phyloP scores from a whole-genome alignment of 64 coral and sea anemone genomes.

The Pocillopora damicornis region DNA sequence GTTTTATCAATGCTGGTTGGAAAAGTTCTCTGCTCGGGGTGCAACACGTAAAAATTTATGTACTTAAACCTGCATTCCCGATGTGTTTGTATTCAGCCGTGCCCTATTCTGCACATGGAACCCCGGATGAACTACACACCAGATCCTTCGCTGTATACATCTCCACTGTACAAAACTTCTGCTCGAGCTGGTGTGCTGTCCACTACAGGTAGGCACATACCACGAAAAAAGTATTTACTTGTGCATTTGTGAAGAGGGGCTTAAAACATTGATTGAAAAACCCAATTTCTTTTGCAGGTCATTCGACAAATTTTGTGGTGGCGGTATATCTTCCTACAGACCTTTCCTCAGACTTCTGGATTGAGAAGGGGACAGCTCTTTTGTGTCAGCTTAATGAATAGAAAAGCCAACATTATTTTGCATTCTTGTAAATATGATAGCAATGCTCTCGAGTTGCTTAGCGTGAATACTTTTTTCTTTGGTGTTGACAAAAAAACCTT shows the following conservation, averaged over 20 bases:
- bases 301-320: slow-evolving; percentile 97
- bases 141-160: slow-evolving; percentile 69
- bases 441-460: not conserved
- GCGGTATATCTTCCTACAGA: slow-evolving; percentile 89
- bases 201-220: slow-evolving; percentile 73
- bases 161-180: slow-evolving; percentile 93
- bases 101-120: slow-evolving; percentile 97
- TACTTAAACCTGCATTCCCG: too few relatives aligned
- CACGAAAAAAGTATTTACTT: not conserved
- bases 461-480: not conserved
- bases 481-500: too few relatives aligned
- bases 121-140: slow-evolving; percentile 96
- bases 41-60: too few relatives aligned
- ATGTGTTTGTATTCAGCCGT: slow-evolving; percentile 36
- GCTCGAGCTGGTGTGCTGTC: slow-evolving; percentile 93
- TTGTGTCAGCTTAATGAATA: slow-evolving; percentile 94
- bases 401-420: not conserved
- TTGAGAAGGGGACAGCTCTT: slow-evolving; percentile 91
- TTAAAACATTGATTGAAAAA: not conserved
- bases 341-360: slow-evolving; percentile 80
- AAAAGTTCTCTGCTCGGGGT: too few relatives aligned
- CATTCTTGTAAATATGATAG: not conserved
- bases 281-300: slow-evolving; percentile 60
- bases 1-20: not conserved
- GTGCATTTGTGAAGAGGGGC: not conserved